Conservation (phyloP, 2,888 invertebrate genomes). For the Ormyrus thymus region DNA sequence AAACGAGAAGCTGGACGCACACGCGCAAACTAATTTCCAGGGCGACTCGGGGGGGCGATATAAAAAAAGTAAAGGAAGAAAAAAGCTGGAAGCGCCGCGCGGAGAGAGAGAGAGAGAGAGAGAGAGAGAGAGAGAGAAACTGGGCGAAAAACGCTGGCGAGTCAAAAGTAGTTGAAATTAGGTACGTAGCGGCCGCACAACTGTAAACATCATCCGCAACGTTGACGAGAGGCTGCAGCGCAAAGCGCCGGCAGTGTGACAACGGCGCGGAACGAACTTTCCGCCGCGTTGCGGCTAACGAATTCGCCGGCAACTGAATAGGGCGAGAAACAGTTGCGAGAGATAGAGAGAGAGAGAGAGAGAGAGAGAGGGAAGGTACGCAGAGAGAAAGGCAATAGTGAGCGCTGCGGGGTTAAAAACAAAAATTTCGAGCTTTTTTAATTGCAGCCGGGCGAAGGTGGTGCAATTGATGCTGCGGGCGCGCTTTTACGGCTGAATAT, state of each 20-base stretch:
- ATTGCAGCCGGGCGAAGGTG: no score
- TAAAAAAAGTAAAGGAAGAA: slow-evolving; percentile 1
- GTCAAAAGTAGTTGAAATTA: slow-evolving; percentile 45
- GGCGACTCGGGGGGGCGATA: neutral
- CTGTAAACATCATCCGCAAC: slow-evolving; percentile 17
- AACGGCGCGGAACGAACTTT: slow-evolving; percentile 17
- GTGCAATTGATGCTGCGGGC: no score
- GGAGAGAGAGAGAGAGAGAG: neutral
- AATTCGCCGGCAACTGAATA: neutral
- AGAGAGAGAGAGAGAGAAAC: neutral
- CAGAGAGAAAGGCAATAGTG: no score
- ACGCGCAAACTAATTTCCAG: slow-evolving; percentile 34
- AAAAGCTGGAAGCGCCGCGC: neutral
- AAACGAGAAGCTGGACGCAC: slow-evolving; percentile 1
- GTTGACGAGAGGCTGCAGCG: neutral
- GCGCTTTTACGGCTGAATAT: no score
- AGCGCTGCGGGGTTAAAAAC: no score
- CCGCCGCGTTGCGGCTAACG: neutral
- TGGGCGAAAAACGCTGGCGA: no score
- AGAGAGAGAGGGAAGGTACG: no score
- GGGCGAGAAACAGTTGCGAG: no score
- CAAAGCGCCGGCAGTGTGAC: neutral
- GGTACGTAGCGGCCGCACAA: neutral
- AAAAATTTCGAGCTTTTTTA: no score
- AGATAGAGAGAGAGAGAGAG: no score